Evolutionary conservation across 2,888 invertebrate species (phyloP).

Genomic region (Tetanocera ferruginea): DNA sequence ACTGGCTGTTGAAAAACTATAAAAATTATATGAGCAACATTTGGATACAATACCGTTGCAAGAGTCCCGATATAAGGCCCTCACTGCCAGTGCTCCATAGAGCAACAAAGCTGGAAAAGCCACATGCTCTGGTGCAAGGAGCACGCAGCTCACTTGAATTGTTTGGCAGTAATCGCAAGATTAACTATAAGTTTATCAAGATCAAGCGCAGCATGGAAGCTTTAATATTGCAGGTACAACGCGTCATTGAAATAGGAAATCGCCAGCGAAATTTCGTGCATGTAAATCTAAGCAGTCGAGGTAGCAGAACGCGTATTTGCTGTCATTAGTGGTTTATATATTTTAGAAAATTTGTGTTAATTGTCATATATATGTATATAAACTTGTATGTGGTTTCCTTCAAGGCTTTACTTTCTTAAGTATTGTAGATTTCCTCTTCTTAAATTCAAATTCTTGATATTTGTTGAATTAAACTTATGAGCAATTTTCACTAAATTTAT

Average conservation of each 20-base stretch:
- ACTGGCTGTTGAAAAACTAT: conserved; percentile 54
- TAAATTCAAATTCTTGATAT: no score
- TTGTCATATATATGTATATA: no score
- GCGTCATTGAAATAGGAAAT: conserved; percentile 52
- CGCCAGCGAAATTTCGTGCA: conserved; percentile 54
- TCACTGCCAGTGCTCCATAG: not conserved
- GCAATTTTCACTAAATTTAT: no score
- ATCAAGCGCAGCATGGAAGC: conserved; percentile 56
- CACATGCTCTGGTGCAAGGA: not conserved
- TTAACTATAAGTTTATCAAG: conserved; percentile 55
- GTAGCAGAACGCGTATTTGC: conserved; percentile 48
- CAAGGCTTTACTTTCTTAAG: no score
- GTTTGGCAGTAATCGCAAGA: conserved; percentile 49
- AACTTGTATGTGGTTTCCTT: no score
- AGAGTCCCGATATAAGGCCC: conserved; percentile 21
- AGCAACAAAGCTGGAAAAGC: not conserved
- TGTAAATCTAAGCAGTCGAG: conserved; percentile 43
- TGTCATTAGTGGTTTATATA: conserved; percentile 49
- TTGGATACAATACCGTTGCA: conserved; percentile 50
- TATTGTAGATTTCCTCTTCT: no score
- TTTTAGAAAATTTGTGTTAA: no score
- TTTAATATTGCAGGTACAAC: conserved; percentile 50
- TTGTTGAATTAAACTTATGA: no score
- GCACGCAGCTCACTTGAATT: conserved; percentile 53
- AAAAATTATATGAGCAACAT: conserved; percentile 51